These are phyloP conservation scores for Euwallacea similis DNA, from an alignment of 1,140 invertebrate species.

Conservation along the genomic window DNA sequence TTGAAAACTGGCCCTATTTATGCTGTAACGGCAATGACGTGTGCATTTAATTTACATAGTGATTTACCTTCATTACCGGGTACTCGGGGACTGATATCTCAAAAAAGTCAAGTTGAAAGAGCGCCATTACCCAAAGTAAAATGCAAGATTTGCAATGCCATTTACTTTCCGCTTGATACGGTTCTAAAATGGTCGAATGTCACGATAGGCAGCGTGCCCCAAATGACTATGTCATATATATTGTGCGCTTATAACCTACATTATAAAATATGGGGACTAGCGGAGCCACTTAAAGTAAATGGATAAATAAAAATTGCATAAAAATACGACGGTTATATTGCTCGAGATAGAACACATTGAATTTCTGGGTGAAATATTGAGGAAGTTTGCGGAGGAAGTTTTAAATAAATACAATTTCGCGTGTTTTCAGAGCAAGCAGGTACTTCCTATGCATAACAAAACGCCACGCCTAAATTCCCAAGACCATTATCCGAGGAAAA, in stretches of 20 bases:
- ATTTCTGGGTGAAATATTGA: slow-evolving; percentile 25
- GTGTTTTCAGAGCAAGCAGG: background rate
- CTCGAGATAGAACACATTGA: slow-evolving; percentile 22
- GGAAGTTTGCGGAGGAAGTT: slow-evolving; percentile 15
- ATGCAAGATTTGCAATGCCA: slow-evolving; percentile 34
- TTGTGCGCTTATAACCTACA: slow-evolving; percentile 34
- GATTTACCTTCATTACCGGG: slow-evolving; percentile 4
- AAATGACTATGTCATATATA: slow-evolving; percentile 35
- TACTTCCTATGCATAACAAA: slow-evolving; percentile 7
- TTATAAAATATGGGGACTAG: slow-evolving; percentile 34
- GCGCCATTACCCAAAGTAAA: slow-evolving; percentile 21
- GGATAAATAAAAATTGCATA: slow-evolving; percentile 36
- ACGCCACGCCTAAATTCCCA: too few relatives aligned
- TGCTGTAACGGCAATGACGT: background rate
- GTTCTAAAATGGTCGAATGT: slow-evolving; percentile 31
- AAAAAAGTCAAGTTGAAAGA: slow-evolving; percentile 19
- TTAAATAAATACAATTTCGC: slow-evolving; percentile 24
- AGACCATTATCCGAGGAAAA: background rate
- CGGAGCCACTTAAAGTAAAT: slow-evolving; percentile 33
- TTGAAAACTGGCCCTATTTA: background rate
- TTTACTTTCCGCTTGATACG: slow-evolving; percentile 33
- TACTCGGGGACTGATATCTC: background rate
- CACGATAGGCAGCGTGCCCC: slow-evolving; percentile 32
- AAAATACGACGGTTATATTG: slow-evolving; percentile 29
- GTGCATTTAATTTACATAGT: background rate